Conservation (phyloP, 2,113 vertebrate genomes). For the Myanophis thanlyinensis region DNA sequence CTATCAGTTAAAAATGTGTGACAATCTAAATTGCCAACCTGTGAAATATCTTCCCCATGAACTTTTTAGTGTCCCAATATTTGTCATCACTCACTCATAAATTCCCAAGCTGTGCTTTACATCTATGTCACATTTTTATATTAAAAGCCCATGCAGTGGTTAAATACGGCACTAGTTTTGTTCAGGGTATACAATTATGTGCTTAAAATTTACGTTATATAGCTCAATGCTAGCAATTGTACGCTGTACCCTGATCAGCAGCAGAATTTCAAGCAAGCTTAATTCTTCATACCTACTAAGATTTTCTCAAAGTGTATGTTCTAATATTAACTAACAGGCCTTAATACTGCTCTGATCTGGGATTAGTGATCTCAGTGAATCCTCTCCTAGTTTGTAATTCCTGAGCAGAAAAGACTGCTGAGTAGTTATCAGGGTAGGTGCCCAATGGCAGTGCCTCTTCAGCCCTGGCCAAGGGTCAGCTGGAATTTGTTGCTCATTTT, state of each 20-base stretch:
- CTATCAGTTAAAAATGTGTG: neutral
- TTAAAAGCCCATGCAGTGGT: neutral
- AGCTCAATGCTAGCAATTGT: neutral
- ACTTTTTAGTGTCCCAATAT: neutral
- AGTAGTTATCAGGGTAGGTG: neutral
- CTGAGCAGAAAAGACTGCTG: neutral
- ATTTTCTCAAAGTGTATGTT: neutral
- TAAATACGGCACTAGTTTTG: neutral
- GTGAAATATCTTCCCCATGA: neutral
- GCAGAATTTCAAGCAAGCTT: neutral
- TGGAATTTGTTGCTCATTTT: neutral
- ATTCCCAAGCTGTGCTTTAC: neutral
- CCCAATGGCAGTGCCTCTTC: neutral
- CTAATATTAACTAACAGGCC: neutral
- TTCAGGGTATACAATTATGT: neutral
- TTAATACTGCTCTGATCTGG: neutral
- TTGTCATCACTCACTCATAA: neutral
- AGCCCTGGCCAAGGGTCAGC: neutral
- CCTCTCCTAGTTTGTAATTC: neutral
- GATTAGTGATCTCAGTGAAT: neutral
- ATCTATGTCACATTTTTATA: neutral
- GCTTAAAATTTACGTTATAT: neutral
- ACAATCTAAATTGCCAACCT: neutral
- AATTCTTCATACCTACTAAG: neutral
- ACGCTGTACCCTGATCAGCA: neutral